Percentiles rank a stretch among this genome's conserved stretches.
Evolutionary conservation across 2,888 invertebrate genomes (phyloP).

Genomic region (Cremastinae sp.): DNA sequence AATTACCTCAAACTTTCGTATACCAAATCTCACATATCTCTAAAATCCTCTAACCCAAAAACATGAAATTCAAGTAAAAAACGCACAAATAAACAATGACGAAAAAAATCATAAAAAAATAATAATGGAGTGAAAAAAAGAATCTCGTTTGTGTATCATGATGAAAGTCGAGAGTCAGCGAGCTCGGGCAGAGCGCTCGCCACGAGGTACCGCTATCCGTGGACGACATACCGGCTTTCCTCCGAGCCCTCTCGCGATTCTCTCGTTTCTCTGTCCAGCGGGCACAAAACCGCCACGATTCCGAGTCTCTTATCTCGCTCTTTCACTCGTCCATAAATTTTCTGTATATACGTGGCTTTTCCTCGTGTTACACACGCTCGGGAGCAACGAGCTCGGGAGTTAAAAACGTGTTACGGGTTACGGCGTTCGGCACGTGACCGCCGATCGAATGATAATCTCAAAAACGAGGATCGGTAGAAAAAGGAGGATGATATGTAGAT

Average conservation of each 20-base stretch:
- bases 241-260: constrained; percentile 49
- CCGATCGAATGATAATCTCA: constrained; percentile 12
- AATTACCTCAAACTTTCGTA: no score
- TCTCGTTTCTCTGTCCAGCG: constrained; percentile 14
- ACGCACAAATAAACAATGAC: no score
- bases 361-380: constrained; percentile 28
- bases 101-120: not conserved
- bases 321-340: not conserved
- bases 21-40: no score
- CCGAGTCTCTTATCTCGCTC: not conserved
- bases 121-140: constrained; percentile 10
- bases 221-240: constrained; percentile 74
- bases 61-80: no score
- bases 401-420: constrained; percentile 45
- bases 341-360: constrained; percentile 32
- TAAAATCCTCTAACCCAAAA: no score
- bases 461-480: constrained; percentile 2
- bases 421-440: constrained; percentile 31
- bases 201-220: constrained; percentile 76
- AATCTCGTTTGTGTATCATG: constrained; percentile 20
- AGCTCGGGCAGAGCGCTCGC: constrained; percentile 32
- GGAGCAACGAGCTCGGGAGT: constrained; percentile 50
- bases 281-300: not conserved
- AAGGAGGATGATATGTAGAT: not conserved
- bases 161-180: constrained; percentile 67